A percentile compares a stretch with the other conserved stretches of the same genome.
These are phyloP conservation scores for Masticophis lateralis DNA, from an alignment of 2,797 vertebrate genomes.

Conservation along the genomic window DNA sequence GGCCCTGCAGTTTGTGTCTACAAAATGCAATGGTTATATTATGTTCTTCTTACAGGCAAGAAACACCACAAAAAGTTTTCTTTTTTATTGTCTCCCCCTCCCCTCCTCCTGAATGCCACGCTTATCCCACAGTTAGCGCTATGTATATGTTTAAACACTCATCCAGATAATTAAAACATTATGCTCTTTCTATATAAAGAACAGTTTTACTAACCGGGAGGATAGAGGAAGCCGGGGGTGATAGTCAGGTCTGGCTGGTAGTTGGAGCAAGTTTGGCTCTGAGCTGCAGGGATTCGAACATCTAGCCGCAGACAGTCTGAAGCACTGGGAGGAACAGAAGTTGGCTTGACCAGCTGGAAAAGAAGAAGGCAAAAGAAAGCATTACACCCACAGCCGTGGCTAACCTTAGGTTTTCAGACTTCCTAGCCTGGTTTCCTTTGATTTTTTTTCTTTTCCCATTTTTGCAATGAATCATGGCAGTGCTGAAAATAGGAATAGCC, in stretches of 20 bases:
- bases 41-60: slow-evolving; percentile 29
- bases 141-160: slow-evolving; percentile 71
- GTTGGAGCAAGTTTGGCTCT: slow-evolving; percentile 82
- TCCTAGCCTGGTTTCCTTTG: slow-evolving; percentile 67
- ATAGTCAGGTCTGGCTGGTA: slow-evolving; percentile 72
- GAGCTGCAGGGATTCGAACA: slow-evolving; percentile 78
- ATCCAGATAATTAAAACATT: slow-evolving; percentile 77
- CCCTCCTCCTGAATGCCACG: slow-evolving; percentile 30
- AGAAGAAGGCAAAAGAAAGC: slow-evolving; percentile 14
- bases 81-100: neutral
- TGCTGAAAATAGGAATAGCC: slow-evolving; percentile 50
- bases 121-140: slow-evolving; percentile 56
- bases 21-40: slow-evolving; percentile 43
- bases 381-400: slow-evolving; percentile 70
- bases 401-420: slow-evolving; percentile 58
- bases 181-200: slow-evolving; percentile 72
- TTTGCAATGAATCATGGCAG: slow-evolving; percentile 70
- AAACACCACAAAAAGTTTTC: slow-evolving; percentile 49
- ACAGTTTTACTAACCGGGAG: slow-evolving; percentile 82
- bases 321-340: slow-evolving; percentile 70
- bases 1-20: neutral
- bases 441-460: slow-evolving; percentile 65
- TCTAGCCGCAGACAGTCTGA: slow-evolving; percentile 88
- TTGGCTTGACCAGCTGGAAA: slow-evolving; percentile 73
- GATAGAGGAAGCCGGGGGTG: slow-evolving; percentile 87